Evolutionary conservation across 2,797 vertebrate genomes (phyloP), one percentile per base, ranked within the genome.

Genomic region (Myiotriccus ornatus): DNA sequence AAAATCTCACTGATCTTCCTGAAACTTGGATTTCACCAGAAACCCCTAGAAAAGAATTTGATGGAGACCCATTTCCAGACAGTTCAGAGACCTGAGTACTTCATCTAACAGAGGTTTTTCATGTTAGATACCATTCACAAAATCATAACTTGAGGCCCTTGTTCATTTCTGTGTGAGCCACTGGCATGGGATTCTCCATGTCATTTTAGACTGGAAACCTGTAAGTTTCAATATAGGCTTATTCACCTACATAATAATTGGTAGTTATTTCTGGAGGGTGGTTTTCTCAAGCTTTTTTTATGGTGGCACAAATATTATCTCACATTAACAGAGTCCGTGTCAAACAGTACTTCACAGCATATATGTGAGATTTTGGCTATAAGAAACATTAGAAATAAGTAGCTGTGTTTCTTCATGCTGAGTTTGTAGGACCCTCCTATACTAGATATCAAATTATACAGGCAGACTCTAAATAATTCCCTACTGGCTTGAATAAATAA

Each of bases 401-500:
- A 84, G 5, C 27, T 64, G 25, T 0, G 0, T 82, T 95, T 78
- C 71, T 70, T 82, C 49, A 41, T 25, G 28, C 6, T 21, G 17
- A 50, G 10, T 27, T 27, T 59, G 14, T 49, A 50, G 30, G 16
- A 46, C 55, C 4, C 30, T 89, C 37, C 53, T 1, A 0, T 53
- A 65, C 32, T 43, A 79, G 49, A 28, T 24, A 79, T 12, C 27
- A 88, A 84, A 69, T 0, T 8, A n/a, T 67, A 34, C 13, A 7
- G 43, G 74, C 20, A 89, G 50, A 34, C 28, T 87, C 41, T 17
- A 34, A 53, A n/a, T 10, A 46, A 56, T 35, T 86, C 47, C 15
- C 34, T 74, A 18, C 17, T 41, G 32, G 41, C 34, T 62, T 81
- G 46, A 91, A 68, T 21, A 95, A 92, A 69, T 64, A 81, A 59